Conservation (phyloP, 2,113 vertebrate species). For the Tragelaphus buxtoni region DNA sequence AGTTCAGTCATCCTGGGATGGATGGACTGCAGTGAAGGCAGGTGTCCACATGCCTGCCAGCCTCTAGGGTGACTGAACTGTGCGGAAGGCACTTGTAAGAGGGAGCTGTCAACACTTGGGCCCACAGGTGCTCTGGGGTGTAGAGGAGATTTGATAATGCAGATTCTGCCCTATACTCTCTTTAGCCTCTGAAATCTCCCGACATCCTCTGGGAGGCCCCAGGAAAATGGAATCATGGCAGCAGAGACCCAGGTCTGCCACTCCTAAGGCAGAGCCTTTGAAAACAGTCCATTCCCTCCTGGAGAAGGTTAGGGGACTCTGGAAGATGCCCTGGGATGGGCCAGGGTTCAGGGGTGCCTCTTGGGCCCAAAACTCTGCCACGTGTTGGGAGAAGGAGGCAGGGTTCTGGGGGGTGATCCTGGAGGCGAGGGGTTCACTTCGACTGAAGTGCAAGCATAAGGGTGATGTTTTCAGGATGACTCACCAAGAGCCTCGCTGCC, state of each 20-base stretch:
- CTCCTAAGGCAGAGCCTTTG: background rate
- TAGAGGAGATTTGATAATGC: background rate
- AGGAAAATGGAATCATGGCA: background rate
- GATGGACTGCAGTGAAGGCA: background rate
- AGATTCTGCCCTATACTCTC: background rate
- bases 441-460: rapidly evolving
- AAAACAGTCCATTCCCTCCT: background rate
- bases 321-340: background rate
- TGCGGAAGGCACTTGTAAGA: background rate
- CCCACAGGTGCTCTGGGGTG: rapidly evolving
- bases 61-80: background rate
- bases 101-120: rapidly evolving
- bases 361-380: background rate
- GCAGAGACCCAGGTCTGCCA: background rate
- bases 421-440: background rate
- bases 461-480: background rate
- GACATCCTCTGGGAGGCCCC: background rate
- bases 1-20: background rate
- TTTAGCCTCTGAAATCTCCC: background rate
- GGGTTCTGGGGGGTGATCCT: background rate
- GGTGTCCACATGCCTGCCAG: background rate
- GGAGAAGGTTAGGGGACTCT: background rate
- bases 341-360: background rate
- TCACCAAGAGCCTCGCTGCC: background rate
- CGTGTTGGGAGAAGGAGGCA: background rate